Evolutionary conservation across 2,888 invertebrate genomes (phyloP).

Genomic region (Rhimphoctona megacephalus): DNA sequence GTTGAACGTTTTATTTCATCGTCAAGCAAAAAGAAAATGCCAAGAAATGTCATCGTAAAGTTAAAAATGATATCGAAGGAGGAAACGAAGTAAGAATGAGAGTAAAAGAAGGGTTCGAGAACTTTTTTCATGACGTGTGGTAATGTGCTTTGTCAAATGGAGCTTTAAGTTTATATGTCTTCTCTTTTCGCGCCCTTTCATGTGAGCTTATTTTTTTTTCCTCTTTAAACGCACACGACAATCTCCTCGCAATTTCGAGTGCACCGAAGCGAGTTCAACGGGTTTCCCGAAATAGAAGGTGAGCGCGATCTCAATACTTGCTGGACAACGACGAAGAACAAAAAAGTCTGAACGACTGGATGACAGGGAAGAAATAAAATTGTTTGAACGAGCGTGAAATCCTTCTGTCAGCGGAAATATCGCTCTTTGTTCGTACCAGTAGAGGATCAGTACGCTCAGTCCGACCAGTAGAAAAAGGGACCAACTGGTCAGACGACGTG

Average conservation of each 20-base stretch:
- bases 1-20: slow-evolving; percentile 42
- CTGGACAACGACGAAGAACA: not conserved
- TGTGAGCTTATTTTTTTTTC: slow-evolving; percentile 9
- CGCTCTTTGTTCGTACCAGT: slow-evolving; percentile 22
- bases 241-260: slow-evolving; percentile 28
- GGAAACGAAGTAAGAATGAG: not conserved
- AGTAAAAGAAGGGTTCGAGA: not conserved
- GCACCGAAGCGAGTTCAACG: slow-evolving; percentile 16
- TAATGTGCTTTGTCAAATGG: slow-evolving; percentile 30
- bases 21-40: slow-evolving; percentile 35
- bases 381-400: slow-evolving; percentile 18
- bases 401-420: slow-evolving; percentile 17
- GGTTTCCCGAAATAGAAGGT: slow-evolving; percentile 21
- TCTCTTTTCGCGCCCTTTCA: not conserved
- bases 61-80: slow-evolving; percentile 12
- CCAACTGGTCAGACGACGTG: slow-evolving; percentile 34
- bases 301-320: not conserved
- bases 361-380: slow-evolving; percentile 22
- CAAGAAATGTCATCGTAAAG: slow-evolving; percentile 47
- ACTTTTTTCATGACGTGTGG: slow-evolving; percentile 51
- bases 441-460: slow-evolving; percentile 1
- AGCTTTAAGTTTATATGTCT: slow-evolving; percentile 16
- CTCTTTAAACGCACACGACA: slow-evolving; percentile 27
- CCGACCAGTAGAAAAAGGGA: slow-evolving; percentile 48
- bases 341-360: not conserved